Percentiles rank a stretch among this genome's conserved stretches.
Conservation (phyloP, 1,140 invertebrate genomes). For the Mercenaria mercenaria region DNA sequence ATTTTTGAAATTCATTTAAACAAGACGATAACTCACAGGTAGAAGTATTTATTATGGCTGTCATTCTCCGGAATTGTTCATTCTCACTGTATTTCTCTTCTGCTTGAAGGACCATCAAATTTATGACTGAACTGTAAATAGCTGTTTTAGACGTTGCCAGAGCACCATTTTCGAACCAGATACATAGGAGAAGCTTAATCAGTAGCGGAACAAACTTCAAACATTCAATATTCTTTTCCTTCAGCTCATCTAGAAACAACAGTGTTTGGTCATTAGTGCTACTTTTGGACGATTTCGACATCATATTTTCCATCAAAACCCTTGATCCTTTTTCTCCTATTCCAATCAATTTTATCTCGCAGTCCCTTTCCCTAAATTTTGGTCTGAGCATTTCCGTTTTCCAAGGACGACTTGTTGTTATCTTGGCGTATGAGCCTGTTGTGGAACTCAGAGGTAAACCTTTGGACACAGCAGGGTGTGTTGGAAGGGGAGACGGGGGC, state of each 20-base stretch:
- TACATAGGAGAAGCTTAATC: neutral
- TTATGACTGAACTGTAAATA: neutral
- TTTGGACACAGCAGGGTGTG: neutral
- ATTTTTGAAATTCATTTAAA: no score
- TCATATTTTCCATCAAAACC: neutral
- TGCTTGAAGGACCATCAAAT: neutral
- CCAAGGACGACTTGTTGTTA: neutral
- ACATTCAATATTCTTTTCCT: neutral
- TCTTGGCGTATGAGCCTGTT: neutral
- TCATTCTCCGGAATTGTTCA: no score
- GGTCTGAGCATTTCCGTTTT: neutral
- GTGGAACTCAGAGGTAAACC: neutral
- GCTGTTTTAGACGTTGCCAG: neutral
- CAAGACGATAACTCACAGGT: no score
- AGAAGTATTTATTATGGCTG: no score
- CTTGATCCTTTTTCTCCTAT: neutral
- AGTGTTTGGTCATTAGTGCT: neutral
- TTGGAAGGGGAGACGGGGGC: neutral
- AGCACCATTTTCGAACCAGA: neutral
- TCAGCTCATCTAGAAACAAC: neutral
- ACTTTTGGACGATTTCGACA: neutral
- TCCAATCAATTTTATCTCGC: neutral
- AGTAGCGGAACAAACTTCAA: neutral
- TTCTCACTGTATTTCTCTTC: neutral
- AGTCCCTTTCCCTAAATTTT: neutral